Base-by-base conservation (phyloP, 1,140 invertebrate genomes). In the Brachionus angularis region DNA sequence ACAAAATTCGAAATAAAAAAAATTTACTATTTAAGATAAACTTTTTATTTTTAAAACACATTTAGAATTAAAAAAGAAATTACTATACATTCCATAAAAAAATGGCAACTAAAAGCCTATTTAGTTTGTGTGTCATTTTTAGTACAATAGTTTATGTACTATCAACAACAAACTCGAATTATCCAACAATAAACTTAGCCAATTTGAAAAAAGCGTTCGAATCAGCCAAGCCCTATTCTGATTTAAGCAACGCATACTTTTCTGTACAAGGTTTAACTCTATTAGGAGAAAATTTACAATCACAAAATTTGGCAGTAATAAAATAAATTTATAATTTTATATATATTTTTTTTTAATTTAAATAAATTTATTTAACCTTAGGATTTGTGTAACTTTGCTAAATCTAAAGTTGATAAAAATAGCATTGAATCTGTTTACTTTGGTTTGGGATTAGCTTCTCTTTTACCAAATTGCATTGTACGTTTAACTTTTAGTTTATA, bases 161-260 rank as follows among this genome's bases (percentile, higher is more conserved):
- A 8, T 58, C 53, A 10, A 10, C 53, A 23, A 58, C 53, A 21
- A 58, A 58, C n/a, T 58, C 53, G 12, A 58, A 58, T 23, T 58
- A 58, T 39, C 53, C 53, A 14, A 58, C 53, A 5, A 67, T 67
- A 4, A 67, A 67, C 44, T 47, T 47, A 33, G 47, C 42, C n/a
- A 67, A 23, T 50, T 67, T 67, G 39, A 67, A 27, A 67, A 46
- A 21, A 33, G 18, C 47, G 1, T 46, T 67, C 42, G 62, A 67
- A 31, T 33, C 42, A 18, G 62, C 44, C 21, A 46, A 36, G 29
- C 62, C 62, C 3, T 67, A 67, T 31, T 47, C 62, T 23, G 62
- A 67, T 23, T 47, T 67, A 34, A 67, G 42, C 62, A 67, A 67
- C 16, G 44, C 62, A 31, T 67, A 47, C 62, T 67, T 47, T 27